Evolutionary conservation across 2,888 invertebrate species (phyloP), one percentile per base, ranked within the genome.

Genomic region (Tinea semifulvella): DNA sequence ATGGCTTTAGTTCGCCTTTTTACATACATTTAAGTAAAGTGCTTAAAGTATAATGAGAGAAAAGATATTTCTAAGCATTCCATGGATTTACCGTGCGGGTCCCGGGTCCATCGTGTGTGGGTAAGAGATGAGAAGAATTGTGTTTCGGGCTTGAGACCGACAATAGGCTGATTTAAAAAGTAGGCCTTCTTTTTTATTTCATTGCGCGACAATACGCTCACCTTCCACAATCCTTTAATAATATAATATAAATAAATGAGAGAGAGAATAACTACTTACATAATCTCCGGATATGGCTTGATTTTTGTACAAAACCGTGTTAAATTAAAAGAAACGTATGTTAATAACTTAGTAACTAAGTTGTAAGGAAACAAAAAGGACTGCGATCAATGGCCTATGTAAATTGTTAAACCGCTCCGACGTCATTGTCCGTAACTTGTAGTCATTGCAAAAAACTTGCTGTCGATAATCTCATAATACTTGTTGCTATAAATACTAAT

Each of bases 311-410:
- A 40, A 40, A 40, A 40, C 22, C 40, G 40, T 40, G 40, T 40
- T 40, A 40, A 40, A 40, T 40, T 11, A 40, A n/a, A 5, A 40
- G 17, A 22, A 40, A 40, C 40, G 40, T 18, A 40, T 40, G 22
- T 13, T 40, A 40, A 22, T 40, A 40, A 40, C 40, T 40, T 22
- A 40, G 40, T 40, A 22, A 40, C 40, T 2, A 40, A 10, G n/a
- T 22, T 22, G 22, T 22, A 20, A 22, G 17, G 14, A 40, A 20
- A 40, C 40, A 40, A 40, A 40, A 40, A 40, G n/a, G 3, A 40
- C 3, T 6, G 40, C 40, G 40, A 40, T 20, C 40, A 40, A 22
- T 40, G 40, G 40, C 40, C 40, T 40, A 40, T 40, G 40, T 40
- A 40, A 40, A 40, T 40, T 2, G n/a, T 18, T 38, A 22, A 22